Evolutionary conservation across 2,888 invertebrate genomes (phyloP).

Genomic region (Epiblema foenella): DNA sequence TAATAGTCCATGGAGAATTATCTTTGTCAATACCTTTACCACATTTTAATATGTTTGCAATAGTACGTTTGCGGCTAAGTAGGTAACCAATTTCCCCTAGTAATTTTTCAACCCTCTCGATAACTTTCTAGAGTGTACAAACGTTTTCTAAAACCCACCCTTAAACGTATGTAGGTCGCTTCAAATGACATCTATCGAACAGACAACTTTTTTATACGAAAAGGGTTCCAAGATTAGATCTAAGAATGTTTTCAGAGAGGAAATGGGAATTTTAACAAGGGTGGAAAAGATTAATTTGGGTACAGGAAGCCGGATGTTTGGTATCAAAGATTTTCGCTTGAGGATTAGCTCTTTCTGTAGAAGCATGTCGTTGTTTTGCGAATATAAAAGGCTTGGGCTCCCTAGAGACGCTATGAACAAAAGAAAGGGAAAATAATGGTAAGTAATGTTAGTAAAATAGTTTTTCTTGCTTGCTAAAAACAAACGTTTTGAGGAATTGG

Average conservation of each 20-base stretch:
- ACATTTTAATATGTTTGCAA: not conserved
- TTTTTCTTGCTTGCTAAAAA: slow-evolving; percentile 4
- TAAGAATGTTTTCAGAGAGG: slow-evolving; percentile 52
- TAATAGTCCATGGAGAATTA: not conserved
- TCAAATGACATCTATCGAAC: slow-evolving; percentile 42
- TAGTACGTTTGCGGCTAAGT: not conserved
- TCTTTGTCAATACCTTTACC: not conserved
- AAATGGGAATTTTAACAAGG: slow-evolving; percentile 56
- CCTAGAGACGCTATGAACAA: slow-evolving; percentile 9
- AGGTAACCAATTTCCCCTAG: not conserved
- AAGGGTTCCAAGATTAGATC: slow-evolving; percentile 51
- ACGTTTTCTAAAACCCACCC: not conserved
- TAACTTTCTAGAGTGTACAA: slow-evolving; percentile 4
- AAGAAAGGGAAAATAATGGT: slow-evolving; percentile 10
- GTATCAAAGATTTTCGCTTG: slow-evolving; percentile 43
- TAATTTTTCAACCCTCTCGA: slow-evolving; percentile 2
- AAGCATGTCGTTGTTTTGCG: slow-evolving; percentile 25
- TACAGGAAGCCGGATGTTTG: slow-evolving; percentile 32
- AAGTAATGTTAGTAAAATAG: slow-evolving; percentile 16
- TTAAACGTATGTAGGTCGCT: slow-evolving; percentile 36
- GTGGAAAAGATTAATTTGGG: slow-evolving; percentile 43
- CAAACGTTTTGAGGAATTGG: not conserved
- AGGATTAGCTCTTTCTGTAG: slow-evolving; percentile 34
- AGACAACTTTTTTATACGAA: slow-evolving; percentile 39
- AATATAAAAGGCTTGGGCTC: slow-evolving; percentile 18